phyloP scores from a whole-genome alignment of 2,113 vertebrate species.

The Axis porcinus region DNA sequence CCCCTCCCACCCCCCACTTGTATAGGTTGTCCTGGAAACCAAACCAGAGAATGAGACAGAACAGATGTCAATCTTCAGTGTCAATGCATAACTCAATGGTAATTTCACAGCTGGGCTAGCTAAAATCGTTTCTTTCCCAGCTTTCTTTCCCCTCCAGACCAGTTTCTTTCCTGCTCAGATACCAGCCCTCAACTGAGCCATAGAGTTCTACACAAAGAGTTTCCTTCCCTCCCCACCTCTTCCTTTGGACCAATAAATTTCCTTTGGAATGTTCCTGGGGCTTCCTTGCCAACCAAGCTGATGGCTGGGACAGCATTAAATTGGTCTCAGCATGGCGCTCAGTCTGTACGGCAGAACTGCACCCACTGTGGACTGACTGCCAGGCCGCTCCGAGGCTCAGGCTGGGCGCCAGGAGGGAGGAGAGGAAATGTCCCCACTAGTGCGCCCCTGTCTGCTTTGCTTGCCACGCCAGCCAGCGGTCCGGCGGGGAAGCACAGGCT shows the following conservation, averaged over 20 bases:
- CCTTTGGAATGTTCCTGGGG: slow-evolving; percentile 17
- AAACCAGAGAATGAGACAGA: not conserved
- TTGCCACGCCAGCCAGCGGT: not conserved
- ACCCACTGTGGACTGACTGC: not conserved
- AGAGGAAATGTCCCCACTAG: not conserved
- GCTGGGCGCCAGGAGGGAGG: not conserved
- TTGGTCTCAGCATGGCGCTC: not conserved
- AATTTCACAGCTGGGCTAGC: slow-evolving; percentile 25
- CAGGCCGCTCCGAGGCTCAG: not conserved
- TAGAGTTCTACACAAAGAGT: not conserved
- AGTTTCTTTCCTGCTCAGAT: slow-evolving; percentile 50
- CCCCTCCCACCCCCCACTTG: not conserved
- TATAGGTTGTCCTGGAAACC: slow-evolving; percentile 36
- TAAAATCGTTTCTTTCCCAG: not conserved
- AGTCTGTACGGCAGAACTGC: not conserved
- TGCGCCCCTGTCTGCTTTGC: not conserved
- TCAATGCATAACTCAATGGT: not conserved
- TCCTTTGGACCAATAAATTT: slow-evolving; percentile 46
- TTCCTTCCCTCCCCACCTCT: not conserved
- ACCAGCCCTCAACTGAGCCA: slow-evolving; percentile 22
- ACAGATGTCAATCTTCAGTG: not conserved
- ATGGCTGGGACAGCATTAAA: not conserved
- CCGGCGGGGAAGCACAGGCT: too few species aligned
- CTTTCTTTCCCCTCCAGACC: not conserved
- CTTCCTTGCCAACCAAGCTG: slow-evolving; percentile 21